Evolutionary conservation across 1,140 invertebrate species (phyloP).

Genomic region (Rhopalosiphum padi): DNA sequence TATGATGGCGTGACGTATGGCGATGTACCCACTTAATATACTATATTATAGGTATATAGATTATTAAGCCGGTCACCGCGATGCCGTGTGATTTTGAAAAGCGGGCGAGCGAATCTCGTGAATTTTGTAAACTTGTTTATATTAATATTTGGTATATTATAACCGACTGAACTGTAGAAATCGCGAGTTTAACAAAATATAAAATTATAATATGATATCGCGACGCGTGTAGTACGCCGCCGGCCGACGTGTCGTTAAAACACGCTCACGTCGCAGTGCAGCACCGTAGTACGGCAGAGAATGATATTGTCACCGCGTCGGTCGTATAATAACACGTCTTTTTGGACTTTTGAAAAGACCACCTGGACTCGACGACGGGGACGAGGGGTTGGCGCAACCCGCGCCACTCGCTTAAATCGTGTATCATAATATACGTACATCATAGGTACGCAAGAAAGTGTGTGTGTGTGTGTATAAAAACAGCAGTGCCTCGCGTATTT

Average conservation of each 20-base stretch:
- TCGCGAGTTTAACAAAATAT: background rate
- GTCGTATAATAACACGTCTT: background rate
- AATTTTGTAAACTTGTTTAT: background rate
- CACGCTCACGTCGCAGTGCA: background rate
- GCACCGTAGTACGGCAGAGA: background rate
- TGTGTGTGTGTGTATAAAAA: background rate
- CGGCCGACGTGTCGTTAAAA: background rate
- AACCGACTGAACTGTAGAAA: background rate
- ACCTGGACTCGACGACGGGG: background rate
- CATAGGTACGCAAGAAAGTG: background rate
- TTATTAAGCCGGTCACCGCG: background rate
- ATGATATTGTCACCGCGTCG: background rate
- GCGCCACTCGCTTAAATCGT: background rate
- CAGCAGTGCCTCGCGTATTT: background rate
- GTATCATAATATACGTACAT: background rate
- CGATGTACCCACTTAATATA: background rate
- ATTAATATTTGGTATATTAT: too few species aligned
- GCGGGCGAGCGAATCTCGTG: background rate
- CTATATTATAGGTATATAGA: too few species aligned
- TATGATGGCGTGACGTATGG: background rate
- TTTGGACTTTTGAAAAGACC: conserved; percentile 26
- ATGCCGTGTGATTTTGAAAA: too few species aligned
- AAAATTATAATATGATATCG: too few species aligned
- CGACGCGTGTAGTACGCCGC: too few species aligned
- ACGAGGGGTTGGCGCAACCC: background rate